These are phyloP conservation scores for Phaethornis superciliosus DNA, from an alignment of 2,113 vertebrate species.

Conservation along the genomic window DNA sequence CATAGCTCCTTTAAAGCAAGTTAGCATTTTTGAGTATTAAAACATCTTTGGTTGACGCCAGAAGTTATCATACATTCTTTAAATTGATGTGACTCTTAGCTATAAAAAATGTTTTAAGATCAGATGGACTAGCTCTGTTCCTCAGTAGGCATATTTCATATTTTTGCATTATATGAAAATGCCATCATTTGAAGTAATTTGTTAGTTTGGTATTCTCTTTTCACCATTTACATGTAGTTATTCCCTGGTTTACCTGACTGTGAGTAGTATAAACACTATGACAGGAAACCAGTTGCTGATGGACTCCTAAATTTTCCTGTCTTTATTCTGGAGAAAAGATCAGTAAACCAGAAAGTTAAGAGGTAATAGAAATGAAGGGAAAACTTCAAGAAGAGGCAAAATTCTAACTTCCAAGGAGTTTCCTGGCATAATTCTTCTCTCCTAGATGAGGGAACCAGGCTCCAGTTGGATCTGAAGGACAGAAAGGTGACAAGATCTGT, in stretches of 20 bases:
- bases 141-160: neutral
- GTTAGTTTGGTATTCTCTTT: neutral
- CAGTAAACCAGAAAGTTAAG: neutral
- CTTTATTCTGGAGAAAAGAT: neutral
- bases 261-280: neutral
- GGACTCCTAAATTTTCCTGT: neutral
- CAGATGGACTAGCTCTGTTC: neutral
- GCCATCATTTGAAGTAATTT: neutral
- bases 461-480: neutral
- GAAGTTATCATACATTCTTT: conserved; percentile 24
- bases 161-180: neutral
- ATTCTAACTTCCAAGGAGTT: neutral
- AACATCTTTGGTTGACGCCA: neutral
- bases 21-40: neutral
- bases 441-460: neutral
- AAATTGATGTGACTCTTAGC: neutral
- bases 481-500: neutral
- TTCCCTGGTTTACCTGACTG: neutral
- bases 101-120: neutral
- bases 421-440: neutral
- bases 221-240: neutral
- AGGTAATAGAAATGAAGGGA: neutral
- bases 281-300: neutral
- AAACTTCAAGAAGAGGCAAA: neutral
- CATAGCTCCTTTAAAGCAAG: conserved; percentile 3